Evolutionary conservation across 2,888 invertebrate genomes (phyloP), one percentile per base, ranked within the genome.

Genomic region (Erebia ligea): DNA sequence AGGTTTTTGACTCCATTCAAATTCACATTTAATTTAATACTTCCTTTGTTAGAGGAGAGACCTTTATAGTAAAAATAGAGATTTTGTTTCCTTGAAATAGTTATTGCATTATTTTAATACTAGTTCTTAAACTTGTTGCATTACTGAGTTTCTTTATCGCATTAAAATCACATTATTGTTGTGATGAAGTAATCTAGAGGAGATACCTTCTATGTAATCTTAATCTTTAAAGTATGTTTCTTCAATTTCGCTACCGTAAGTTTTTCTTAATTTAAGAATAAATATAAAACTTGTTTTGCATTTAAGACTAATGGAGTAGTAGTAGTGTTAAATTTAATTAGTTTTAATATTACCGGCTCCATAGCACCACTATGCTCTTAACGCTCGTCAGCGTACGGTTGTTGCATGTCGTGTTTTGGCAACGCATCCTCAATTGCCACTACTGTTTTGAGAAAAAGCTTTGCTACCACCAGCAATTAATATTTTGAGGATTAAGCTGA

Each of bases 311-410:
- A 57, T 68, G 40, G 19, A 68, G 69, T 66, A 59, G 71, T 68
- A 70, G 70, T 76, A 74, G 70, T 50, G 58, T 62, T 73, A 71
- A 66, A 57, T 57, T 59, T 72, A 69, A 64, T 68, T 78, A 77
- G 77, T 73, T 63, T 70, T 76, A 77, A 80, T 77, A 71, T 80
- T 79, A 81, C 85, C 84, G 91, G 91, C 91, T 91, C 92, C 91
- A 91, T 91, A 83, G 90, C 91, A 91, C 92, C 92, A 92, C 92
- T 91, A 85, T 90, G 91, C 89, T 90, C 86, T 88, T 79, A 86
- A 86, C 81, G 91, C 90, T 90, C 88, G 86, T 82, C 82, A 82
- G 82, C 81, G 82, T 80, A 11, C 42, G 81, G 82, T 76, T 81
- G 73, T 74, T 85, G 87, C 87, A 87, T 87, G 82, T 69, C 77